These are phyloP conservation scores for Otus scops DNA, from an alignment of 2,797 vertebrate species.

Conservation along the genomic window DNA sequence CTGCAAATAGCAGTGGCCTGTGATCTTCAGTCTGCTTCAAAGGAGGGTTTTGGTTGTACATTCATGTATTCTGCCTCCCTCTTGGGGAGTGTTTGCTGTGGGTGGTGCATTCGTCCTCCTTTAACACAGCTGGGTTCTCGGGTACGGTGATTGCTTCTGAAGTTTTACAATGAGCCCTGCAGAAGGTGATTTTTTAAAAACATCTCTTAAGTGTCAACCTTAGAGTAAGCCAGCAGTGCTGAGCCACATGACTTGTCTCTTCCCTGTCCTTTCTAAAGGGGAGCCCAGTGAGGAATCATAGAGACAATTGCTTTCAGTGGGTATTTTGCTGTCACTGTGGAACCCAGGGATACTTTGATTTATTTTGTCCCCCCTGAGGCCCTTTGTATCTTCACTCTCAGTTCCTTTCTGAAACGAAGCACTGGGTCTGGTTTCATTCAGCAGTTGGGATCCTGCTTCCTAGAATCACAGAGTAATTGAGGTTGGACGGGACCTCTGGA, in stretches of 20 bases:
- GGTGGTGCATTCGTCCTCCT: not conserved
- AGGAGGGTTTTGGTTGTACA: not conserved
- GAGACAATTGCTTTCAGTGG: not conserved
- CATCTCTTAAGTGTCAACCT: not conserved
- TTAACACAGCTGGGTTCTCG: not conserved
- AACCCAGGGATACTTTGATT: not conserved
- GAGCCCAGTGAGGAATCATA: not conserved
- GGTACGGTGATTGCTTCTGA: not conserved
- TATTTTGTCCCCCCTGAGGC: not conserved
- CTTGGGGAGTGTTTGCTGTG: not conserved
- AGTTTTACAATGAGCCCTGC: not conserved
- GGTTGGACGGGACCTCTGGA: not conserved
- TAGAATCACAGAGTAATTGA: not conserved
- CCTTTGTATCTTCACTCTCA: not conserved
- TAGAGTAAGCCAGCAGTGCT: not conserved
- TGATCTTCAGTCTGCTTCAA: not conserved
- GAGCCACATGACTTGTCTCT: rapidly evolving
- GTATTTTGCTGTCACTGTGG: not conserved
- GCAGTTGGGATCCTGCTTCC: not conserved
- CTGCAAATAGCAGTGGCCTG: not conserved
- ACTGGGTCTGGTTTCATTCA: not conserved
- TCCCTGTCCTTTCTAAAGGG: not conserved
- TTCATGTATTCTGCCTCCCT: not conserved
- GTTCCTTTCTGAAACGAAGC: not conserved
- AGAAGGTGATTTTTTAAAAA: not conserved